These are phyloP conservation scores for Sebastes diaconus DNA, from an alignment of 2,797 vertebrate genomes.

Conservation along the genomic window DNA sequence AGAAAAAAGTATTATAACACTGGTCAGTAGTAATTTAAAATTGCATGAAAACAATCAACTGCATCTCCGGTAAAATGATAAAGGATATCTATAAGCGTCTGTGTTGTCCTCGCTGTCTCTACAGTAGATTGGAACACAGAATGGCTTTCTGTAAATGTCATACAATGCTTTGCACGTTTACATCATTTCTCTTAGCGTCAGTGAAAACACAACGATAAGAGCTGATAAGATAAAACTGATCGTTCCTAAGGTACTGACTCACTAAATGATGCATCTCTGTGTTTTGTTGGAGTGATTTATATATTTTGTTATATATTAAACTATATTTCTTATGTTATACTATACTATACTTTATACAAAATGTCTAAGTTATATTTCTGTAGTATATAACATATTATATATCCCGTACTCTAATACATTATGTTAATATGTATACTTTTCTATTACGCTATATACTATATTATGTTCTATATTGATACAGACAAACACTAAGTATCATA, in stretches of 20 bases:
- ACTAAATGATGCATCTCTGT: background rate
- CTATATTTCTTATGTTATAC: background rate
- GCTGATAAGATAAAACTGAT: background rate
- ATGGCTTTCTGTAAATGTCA: background rate
- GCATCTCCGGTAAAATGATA: too few species aligned
- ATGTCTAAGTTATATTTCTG: too few species aligned
- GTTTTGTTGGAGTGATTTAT: background rate
- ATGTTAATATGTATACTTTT: background rate
- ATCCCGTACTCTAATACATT: background rate
- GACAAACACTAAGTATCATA: too few species aligned
- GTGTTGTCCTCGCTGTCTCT: fast-evolving
- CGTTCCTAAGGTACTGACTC: background rate
- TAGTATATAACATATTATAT: too few species aligned
- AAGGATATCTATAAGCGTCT: background rate
- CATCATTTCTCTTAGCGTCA: background rate
- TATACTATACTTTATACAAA: background rate
- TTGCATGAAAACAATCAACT: fast-evolving
- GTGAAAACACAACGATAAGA: background rate
- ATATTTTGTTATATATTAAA: background rate
- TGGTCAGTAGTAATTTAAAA: background rate
- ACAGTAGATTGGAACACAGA: fast-evolving
- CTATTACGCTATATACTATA: background rate
- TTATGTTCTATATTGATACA: too few species aligned
- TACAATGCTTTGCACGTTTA: background rate
- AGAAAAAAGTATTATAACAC: background rate